phyloP scores from a whole-genome alignment of 2,888 invertebrate species.

The Brachypalpus laphriformis region DNA sequence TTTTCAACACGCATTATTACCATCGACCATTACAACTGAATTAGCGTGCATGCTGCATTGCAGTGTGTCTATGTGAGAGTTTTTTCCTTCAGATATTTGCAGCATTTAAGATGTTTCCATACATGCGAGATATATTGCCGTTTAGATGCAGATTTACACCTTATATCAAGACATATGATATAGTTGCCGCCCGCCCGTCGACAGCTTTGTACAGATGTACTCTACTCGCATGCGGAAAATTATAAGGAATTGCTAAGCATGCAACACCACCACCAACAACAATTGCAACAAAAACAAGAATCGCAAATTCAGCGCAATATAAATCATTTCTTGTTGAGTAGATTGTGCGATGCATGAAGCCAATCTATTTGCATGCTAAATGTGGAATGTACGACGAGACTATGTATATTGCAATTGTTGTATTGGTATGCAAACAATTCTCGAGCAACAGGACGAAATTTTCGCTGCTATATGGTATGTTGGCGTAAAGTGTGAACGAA shows the following conservation, averaged over 20 bases:
- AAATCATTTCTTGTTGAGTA: slow-evolving; percentile 73
- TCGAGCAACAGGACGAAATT: slow-evolving; percentile 2
- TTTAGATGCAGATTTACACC: slow-evolving; percentile 72
- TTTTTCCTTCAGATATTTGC: slow-evolving; percentile 31
- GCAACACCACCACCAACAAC: slow-evolving; percentile 76
- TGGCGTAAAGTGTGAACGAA: no score
- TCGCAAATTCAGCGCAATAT: slow-evolving; percentile 57
- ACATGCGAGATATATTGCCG: slow-evolving; percentile 67
- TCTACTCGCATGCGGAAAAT: slow-evolving; percentile 14
- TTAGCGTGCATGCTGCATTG: slow-evolving; percentile 50
- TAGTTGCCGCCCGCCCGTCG: slow-evolving; percentile 66
- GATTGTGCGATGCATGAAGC: slow-evolving; percentile 71
- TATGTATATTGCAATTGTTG: slow-evolving; percentile 43
- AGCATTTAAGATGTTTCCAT: slow-evolving; percentile 60
- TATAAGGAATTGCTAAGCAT: slow-evolving; percentile 47
- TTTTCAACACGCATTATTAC: slow-evolving; percentile 74
- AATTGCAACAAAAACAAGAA: slow-evolving; percentile 47
- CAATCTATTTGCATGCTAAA: slow-evolving; percentile 70
- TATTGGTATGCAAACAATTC: not conserved
- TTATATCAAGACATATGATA: slow-evolving; percentile 62
- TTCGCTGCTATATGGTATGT: not conserved
- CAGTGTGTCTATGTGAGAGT: slow-evolving; percentile 10
- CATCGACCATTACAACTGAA: slow-evolving; percentile 74
- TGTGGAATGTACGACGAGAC: slow-evolving; percentile 48
- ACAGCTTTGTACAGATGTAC: slow-evolving; percentile 37